Percentiles rank a stretch among this genome's conserved stretches.
Conservation (phyloP, 2,888 invertebrate species). For the Diabrotica balteata region DNA sequence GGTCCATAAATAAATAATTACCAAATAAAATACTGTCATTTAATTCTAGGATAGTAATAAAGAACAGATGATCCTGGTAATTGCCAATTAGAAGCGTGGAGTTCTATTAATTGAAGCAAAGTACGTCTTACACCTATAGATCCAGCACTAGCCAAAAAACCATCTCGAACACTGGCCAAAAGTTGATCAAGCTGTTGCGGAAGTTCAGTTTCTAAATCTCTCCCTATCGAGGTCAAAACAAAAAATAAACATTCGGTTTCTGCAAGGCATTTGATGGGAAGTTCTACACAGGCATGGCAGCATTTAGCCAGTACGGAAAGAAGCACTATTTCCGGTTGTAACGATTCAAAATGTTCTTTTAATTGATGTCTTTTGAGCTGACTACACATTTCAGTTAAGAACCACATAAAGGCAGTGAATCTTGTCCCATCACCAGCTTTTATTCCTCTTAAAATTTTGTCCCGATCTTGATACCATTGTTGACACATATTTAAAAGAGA, state of each 20-base stretch:
- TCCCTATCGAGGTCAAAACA: conserved; percentile 86
- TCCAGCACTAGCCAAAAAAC: conserved; percentile 78
- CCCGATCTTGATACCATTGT: conserved; percentile 83
- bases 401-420: conserved; percentile 86
- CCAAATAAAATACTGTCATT: conserved; percentile 45
- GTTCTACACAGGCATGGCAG: conserved; percentile 86
- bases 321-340: conserved; percentile 76
- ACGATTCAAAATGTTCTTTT: conserved; percentile 65
- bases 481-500: conserved; percentile 88
- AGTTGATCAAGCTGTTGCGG: conserved; percentile 82
- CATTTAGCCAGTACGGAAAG: conserved; percentile 87
- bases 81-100: conserved; percentile 91
- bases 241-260: conserved; percentile 91
- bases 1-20: conserved; percentile 24
- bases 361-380: conserved; percentile 76
- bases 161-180: conserved; percentile 82
- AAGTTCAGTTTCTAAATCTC: conserved; percentile 83
- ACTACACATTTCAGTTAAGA: conserved; percentile 89
- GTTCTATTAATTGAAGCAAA: conserved; percentile 86
- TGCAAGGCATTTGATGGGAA: conserved; percentile 80
- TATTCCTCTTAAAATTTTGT: conserved; percentile 67
- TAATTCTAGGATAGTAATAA: conserved; percentile 79
- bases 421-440: conserved; percentile 69
- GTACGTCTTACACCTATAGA: conserved; percentile 82
- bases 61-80: conserved; percentile 87